phyloP scores from a whole-genome alignment of 2,888 invertebrate species.

The Drosophila nigricruria region DNA sequence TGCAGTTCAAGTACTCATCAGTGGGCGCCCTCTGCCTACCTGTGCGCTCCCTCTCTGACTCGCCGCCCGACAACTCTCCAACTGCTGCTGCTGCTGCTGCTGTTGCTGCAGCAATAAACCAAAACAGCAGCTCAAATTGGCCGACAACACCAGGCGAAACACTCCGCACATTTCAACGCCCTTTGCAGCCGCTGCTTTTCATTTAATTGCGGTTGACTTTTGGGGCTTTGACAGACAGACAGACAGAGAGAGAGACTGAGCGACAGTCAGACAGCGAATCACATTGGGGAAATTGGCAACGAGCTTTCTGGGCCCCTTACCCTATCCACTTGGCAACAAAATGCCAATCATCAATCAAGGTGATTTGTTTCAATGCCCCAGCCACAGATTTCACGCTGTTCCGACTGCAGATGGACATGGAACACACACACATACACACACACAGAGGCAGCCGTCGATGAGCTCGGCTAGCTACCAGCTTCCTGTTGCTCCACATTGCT shows the following conservation, averaged over 20 bases:
- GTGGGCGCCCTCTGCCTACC: background rate
- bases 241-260: background rate
- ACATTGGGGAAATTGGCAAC: slow-evolving; percentile 18
- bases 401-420: slow-evolving; percentile 61
- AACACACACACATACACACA: background rate
- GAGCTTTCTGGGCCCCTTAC: slow-evolving; percentile 1
- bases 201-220: slow-evolving; percentile 79
- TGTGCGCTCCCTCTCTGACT: too few relatives aligned
- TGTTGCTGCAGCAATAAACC: slow-evolving; percentile 47
- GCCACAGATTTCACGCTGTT: slow-evolving; percentile 74
- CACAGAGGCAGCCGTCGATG: slow-evolving; percentile 7
- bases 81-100: too few relatives aligned
- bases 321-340: slow-evolving; percentile 64
- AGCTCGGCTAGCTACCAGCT: slow-evolving; percentile 15
- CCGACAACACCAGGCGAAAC: slow-evolving; percentile 34
- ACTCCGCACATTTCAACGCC: slow-evolving; percentile 50
- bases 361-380: slow-evolving; percentile 82
- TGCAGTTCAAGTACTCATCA: slow-evolving; percentile 29
- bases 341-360: slow-evolving; percentile 84
- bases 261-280: background rate
- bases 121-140: slow-evolving; percentile 54
- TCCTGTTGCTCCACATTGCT: slow-evolving; percentile 56
- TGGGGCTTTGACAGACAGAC: slow-evolving; percentile 63
- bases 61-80: too few relatives aligned
- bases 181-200: slow-evolving; percentile 61